phyloP scores from a whole-genome alignment of 1,140 invertebrate genomes.

The Dinoponera quadriceps region DNA sequence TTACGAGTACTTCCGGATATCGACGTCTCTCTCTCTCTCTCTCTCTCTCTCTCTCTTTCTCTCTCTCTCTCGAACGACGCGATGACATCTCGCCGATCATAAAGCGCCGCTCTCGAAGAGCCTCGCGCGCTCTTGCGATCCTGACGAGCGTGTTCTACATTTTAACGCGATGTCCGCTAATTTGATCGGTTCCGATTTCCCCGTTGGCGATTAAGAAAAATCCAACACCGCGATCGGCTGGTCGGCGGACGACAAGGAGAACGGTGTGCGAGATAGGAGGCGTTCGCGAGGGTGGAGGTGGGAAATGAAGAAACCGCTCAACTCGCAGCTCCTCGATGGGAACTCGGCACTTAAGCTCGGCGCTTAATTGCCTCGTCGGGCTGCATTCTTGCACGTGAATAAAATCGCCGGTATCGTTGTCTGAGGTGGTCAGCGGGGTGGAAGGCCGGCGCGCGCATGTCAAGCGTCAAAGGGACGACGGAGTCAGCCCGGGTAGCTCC shows the following conservation, averaged over 20 bases:
- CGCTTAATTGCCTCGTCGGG: background rate
- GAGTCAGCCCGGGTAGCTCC: background rate
- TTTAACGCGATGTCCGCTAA: background rate
- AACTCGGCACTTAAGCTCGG: no score
- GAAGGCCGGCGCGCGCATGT: background rate
- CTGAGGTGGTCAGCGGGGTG: background rate
- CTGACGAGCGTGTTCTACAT: slow-evolving; percentile 17
- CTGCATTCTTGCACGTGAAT: slow-evolving; percentile 18
- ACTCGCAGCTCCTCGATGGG: no score
- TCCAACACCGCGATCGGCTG: no score
- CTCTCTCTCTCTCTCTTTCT: no score
- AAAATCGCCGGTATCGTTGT: slow-evolving; percentile 15
- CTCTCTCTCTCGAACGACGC: background rate
- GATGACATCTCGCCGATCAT: slow-evolving; percentile 32
- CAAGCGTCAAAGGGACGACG: slow-evolving; percentile 22
- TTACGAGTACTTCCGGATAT: slow-evolving; percentile 68
- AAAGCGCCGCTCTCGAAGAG: slow-evolving; percentile 45
- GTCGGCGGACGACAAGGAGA: no score
- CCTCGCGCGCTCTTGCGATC: background rate
- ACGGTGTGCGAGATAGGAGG: no score
- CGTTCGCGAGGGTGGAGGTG: no score
- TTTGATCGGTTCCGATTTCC: background rate
- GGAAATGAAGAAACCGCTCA: no score
- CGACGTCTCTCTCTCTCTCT: slow-evolving; percentile 3
- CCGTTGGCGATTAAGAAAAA: slow-evolving; percentile 18